Evolutionary conservation across 2,113 vertebrate genomes (phyloP).

Genomic region (Paedocypris sp.): DNA sequence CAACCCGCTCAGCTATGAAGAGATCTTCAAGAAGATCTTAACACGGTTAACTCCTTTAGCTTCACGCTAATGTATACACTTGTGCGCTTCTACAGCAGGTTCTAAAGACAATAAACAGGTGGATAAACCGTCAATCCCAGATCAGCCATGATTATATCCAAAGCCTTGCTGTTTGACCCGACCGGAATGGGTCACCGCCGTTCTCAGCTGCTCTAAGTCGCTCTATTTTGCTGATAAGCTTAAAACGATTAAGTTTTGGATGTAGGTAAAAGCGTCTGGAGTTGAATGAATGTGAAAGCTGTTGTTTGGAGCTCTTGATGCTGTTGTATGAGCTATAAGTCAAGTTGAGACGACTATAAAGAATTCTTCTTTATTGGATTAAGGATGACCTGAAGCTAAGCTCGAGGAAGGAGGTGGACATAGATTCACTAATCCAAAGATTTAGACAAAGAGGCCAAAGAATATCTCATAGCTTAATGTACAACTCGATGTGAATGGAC

Average conservation of each 20-base stretch:
- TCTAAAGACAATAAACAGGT: slow-evolving; percentile 44
- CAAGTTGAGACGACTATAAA: slow-evolving; percentile 35
- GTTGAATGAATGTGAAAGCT: not conserved
- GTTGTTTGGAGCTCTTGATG: not conserved
- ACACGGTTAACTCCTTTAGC: too few relatives aligned
- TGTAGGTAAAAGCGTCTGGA: slow-evolving; percentile 26
- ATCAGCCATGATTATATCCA: slow-evolving; percentile 52
- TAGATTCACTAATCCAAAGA: slow-evolving; percentile 37
- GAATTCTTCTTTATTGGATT: slow-evolving; percentile 37
- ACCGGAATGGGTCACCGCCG: not conserved
- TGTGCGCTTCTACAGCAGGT: too few relatives aligned
- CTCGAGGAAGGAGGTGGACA: slow-evolving; percentile 43
- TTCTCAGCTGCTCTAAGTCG: not conserved
- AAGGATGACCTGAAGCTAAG: slow-evolving; percentile 42
- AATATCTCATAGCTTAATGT: not conserved
- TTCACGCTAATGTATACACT: too few relatives aligned
- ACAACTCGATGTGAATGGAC: not conserved
- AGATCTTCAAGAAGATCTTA: too few relatives aligned
- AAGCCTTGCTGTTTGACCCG: slow-evolving; percentile 38
- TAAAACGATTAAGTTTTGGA: slow-evolving; percentile 16
- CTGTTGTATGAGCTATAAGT: not conserved
- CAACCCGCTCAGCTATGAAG: too few relatives aligned
- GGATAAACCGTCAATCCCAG: slow-evolving; percentile 45
- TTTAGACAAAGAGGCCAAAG: slow-evolving; percentile 5
- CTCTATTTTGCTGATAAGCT: not conserved